Base-by-base conservation (phyloP, 2,113 vertebrate species). In the Pseudorhombus dupliciocellatus region DNA sequence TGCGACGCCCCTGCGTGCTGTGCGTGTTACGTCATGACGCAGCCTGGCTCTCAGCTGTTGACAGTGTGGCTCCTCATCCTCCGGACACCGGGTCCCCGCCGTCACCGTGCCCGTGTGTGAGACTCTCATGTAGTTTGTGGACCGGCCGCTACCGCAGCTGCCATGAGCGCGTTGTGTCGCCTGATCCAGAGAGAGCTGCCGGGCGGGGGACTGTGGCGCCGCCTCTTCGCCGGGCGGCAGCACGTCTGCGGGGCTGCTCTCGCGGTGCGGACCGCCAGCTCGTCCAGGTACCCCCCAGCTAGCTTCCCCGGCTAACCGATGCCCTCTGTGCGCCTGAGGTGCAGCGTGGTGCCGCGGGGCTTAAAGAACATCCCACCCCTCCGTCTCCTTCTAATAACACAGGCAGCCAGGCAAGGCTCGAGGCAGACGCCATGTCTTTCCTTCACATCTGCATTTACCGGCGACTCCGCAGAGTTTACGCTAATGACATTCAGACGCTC, bases 141-240 rank as follows among this genome's bases (percentile, higher is more conserved):
- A 80, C 70, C 24, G 60, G 42, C 25, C 22, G 30, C 26, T 74
- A 66, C 37, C 64, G 58, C 63, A 84, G 65, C 87, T 2, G 78
- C 75, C 58, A 94, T 93, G 93, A 93, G 83, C 74, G 66, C 85
- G 63, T 72, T 93, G 60, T 91, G 88, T 88, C 93, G 92, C 44
- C 40, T 90, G 53, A 68, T 92, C 50, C 83, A 75, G 24, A 81
- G 88, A 58, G 88, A 86, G n/a, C 40, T 90, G 71, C 73, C 77
- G 30, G 55, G 67, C 52, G 63, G 84, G 22, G 73, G 80, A 66
- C 22, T 75, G 67, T 66, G 79, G 14, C 80, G 85, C 66, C 74
- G 77, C 12, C 61, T 80, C 1, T 60, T 70, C 4, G 53, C 63
- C 26, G 88, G 79, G 70, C 75, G 55, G 73, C 81, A 79, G 76